Evolutionary conservation across 2,113 vertebrate species (phyloP).

Genomic region (Rhynchomys soricoides): DNA sequence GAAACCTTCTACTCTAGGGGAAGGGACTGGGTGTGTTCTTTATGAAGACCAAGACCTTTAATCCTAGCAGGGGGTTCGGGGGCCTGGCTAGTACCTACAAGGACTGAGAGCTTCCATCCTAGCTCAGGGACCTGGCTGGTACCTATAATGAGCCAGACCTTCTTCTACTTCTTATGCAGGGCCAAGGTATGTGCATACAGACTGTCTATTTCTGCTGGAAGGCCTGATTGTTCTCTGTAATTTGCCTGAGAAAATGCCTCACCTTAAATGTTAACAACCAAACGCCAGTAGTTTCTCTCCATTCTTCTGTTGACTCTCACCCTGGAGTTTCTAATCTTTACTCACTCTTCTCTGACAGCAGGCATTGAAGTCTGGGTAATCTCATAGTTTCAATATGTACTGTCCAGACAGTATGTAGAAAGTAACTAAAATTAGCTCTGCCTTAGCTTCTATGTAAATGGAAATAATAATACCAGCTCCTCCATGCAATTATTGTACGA

Average conservation of each 20-base stretch:
- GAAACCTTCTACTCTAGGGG: neutral
- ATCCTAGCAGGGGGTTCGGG: neutral
- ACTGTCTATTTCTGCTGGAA: neutral
- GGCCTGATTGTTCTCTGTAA: neutral
- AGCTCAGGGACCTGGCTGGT: neutral
- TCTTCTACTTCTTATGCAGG: too few species aligned
- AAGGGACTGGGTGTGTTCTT: neutral
- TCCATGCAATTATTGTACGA: neutral
- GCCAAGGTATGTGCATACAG: neutral
- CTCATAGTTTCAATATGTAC: neutral
- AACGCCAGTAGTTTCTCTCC: conserved; percentile 41
- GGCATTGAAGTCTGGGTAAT: neutral
- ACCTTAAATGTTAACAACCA: conserved; percentile 56
- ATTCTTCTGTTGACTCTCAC: conserved; percentile 49
- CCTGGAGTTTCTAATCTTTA: conserved; percentile 53
- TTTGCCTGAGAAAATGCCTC: conserved; percentile 7
- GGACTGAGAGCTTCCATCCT: neutral
- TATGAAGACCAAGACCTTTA: neutral
- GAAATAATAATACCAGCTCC: neutral
- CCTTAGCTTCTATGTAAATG: neutral
- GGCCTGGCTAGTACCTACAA: neutral
- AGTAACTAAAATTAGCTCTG: neutral
- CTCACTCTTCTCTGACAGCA: conserved; percentile 29
- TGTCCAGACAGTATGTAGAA: neutral
- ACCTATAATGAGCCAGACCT: neutral